Conservation (phyloP, 2,888 invertebrate genomes). For the Muschampia plurimacula region DNA sequence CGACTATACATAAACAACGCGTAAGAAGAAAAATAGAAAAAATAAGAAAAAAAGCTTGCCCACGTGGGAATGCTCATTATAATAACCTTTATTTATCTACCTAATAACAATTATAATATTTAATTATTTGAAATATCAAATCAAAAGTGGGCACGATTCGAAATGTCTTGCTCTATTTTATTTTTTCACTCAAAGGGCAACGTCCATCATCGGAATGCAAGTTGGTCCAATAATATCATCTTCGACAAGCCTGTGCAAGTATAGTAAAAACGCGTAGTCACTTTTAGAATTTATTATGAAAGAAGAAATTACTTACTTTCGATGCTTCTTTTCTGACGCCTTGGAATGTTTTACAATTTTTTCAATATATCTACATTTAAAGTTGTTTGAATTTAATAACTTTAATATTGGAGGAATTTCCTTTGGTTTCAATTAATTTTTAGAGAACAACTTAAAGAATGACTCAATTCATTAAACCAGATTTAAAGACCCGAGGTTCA, state of each 20-base stretch:
- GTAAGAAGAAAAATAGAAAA: no score
- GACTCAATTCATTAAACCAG: neutral
- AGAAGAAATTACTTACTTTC: conserved; percentile 1
- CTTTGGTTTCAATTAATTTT: neutral
- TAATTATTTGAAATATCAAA: neutral
- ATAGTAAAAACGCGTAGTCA: conserved; percentile 23
- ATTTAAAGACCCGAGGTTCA: neutral
- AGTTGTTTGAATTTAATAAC: neutral
- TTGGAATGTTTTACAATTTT: conserved; percentile 24
- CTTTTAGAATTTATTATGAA: conserved; percentile 15
- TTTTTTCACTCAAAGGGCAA: conserved; percentile 33
- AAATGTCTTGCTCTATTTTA: neutral
- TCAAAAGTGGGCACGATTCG: neutral
- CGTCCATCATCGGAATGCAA: conserved; percentile 40
- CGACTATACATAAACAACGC: no score
- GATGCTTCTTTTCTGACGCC: conserved; percentile 12
- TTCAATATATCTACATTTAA: neutral
- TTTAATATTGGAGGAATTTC: neutral
- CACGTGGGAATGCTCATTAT: no score
- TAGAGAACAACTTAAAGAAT: neutral
- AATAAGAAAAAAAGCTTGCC: no score
- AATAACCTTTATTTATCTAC: no score
- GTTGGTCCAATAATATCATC: conserved; percentile 25
- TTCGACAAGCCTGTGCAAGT: conserved; percentile 7
- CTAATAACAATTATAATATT: neutral